Percentiles rank a stretch among this genome's conserved stretches.
Evolutionary conservation across 2,888 invertebrate genomes (phyloP).

Genomic region (Hirtodrosophila duncani): DNA sequence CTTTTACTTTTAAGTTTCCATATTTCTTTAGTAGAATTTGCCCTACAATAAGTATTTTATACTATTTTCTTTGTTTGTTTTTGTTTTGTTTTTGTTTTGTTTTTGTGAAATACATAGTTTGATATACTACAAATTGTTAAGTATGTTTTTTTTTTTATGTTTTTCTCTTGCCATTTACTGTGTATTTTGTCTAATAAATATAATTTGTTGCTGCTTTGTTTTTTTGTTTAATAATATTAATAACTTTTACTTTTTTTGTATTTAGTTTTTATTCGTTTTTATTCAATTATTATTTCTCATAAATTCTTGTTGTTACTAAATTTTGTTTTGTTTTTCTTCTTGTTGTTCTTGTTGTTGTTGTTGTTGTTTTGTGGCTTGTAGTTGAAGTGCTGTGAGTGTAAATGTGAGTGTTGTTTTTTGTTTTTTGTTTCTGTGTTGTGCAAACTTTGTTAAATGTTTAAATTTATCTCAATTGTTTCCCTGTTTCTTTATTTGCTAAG

Average conservation of each 20-base stretch:
- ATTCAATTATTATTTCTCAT: conserved; percentile 68
- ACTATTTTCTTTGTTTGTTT: conserved; percentile 22
- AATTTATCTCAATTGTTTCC: conserved; percentile 74
- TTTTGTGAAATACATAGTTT: conserved; percentile 63
- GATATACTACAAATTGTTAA: conserved; percentile 64
- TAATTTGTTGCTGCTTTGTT: conserved; percentile 45
- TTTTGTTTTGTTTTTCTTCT: conserved; percentile 55
- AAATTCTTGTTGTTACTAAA: conserved; percentile 73
- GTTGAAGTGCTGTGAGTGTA: conserved; percentile 29
- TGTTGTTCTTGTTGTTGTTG: conserved; percentile 29
- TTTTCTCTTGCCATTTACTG: conserved; percentile 5
- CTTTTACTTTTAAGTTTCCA: conserved; percentile 17
- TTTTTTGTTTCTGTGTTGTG: conserved; percentile 13
- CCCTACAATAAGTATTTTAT: conserved; percentile 50
- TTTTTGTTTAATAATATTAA: conserved; percentile 23
- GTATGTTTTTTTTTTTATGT: conserved; percentile 38
- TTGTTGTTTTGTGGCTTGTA: conserved; percentile 19
- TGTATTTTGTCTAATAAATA: conserved; percentile 61
- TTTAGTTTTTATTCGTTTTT: conserved; percentile 27
- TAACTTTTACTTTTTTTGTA: conserved; percentile 18
- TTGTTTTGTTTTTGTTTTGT: conserved; percentile 45
- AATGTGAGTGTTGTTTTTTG: neutral
- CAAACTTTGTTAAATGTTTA: conserved; percentile 60
- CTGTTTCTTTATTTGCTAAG: conserved; percentile 73
- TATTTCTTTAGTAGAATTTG: conserved; percentile 52